Percentiles rank a stretch among this genome's conserved stretches.
phyloP scores from a whole-genome alignment of 1,140 invertebrate species.

The Macrosteles quadrilineatus region DNA sequence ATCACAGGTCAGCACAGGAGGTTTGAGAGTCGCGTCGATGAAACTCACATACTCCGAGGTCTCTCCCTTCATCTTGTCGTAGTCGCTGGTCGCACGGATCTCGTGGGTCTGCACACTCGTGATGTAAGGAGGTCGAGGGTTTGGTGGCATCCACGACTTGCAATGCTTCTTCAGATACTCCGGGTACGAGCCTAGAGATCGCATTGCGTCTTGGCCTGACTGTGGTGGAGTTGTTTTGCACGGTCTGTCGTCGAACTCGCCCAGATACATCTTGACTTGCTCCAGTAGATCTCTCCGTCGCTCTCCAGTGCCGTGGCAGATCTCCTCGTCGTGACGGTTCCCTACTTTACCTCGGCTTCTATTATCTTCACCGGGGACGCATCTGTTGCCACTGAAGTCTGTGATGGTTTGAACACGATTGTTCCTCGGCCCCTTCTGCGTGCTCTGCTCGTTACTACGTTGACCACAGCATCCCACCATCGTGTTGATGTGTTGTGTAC shows the following conservation, averaged over 20 bases:
- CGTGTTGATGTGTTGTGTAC: too few relatives aligned
- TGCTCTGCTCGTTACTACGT: too few relatives aligned
- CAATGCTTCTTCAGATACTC: constrained; percentile 5
- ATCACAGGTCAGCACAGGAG: background rate
- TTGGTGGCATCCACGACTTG: constrained; percentile 3
- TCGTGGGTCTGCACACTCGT: constrained; percentile 1
- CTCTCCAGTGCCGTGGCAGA: background rate
- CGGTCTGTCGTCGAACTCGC: constrained; percentile 7
- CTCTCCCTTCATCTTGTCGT: background rate
- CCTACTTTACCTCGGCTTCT: background rate
- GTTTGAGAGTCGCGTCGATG: background rate
- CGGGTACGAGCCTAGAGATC: background rate
- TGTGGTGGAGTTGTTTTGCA: background rate
- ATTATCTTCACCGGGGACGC: too few relatives aligned
- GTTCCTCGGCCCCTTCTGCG: too few relatives aligned
- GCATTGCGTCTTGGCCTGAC: background rate
- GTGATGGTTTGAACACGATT: too few relatives aligned
- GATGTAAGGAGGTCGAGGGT: background rate
- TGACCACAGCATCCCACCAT: too few relatives aligned
- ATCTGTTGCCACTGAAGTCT: too few relatives aligned
- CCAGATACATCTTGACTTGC: background rate
- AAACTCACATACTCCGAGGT: background rate
- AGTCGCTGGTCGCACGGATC: background rate
- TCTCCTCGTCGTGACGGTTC: background rate
- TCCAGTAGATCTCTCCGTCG: background rate